These are phyloP conservation scores for Pteruthius melanotis DNA, from an alignment of 2,113 vertebrate species.

Conservation along the genomic window DNA sequence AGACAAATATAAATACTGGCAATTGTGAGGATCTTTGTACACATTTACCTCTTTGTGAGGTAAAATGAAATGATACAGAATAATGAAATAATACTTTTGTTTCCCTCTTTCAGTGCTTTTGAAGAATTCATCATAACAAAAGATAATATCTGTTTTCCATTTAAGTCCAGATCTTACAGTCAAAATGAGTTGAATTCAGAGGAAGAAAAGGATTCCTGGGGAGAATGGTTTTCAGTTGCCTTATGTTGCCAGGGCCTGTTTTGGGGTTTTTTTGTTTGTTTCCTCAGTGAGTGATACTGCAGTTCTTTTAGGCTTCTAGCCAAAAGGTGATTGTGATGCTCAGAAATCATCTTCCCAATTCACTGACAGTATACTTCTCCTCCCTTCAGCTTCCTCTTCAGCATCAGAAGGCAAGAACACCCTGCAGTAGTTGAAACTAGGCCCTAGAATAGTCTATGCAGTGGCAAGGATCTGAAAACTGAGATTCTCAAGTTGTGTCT, in stretches of 20 bases:
- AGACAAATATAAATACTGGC: not conserved
- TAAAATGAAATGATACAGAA: not conserved
- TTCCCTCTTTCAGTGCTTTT: not conserved
- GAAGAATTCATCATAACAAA: not conserved
- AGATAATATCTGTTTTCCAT: not conserved
- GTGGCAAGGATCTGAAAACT: not conserved
- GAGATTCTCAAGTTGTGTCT: not conserved
- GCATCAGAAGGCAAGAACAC: not conserved
- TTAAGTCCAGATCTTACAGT: not conserved
- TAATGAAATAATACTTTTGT: not conserved
- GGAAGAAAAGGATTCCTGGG: not conserved
- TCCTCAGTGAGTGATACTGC: not conserved
- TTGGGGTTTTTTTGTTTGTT: not conserved
- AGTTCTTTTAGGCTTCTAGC: not conserved
- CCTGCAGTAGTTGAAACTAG: not conserved
- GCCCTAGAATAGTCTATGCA: not conserved
- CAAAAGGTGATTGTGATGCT: not conserved
- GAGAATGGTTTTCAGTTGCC: not conserved
- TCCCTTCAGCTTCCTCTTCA: not conserved
- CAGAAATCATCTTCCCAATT: not conserved
- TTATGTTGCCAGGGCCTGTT: not conserved
- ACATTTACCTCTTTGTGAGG: not conserved
- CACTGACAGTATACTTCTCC: not conserved
- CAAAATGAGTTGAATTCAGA: not conserved
- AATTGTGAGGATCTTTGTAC: not conserved